phyloP scores from a whole-genome alignment of 2,888 invertebrate genomes.

The Meghimatium bilineatum region DNA sequence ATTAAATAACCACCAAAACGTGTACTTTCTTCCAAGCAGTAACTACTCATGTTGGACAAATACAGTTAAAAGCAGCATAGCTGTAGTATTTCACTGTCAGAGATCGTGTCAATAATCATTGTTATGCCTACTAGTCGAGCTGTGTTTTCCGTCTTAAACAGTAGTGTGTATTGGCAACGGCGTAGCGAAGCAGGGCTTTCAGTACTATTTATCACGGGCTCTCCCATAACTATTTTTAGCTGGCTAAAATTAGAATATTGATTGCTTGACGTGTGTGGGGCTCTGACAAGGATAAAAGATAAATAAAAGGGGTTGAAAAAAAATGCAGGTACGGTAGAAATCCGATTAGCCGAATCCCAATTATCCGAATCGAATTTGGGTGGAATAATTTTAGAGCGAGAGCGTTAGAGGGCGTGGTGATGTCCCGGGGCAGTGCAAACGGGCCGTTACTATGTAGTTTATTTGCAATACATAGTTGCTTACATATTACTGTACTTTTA shows the following conservation, averaged over 20 bases:
- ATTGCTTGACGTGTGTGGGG: not conserved
- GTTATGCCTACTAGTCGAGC: not conserved
- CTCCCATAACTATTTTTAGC: not conserved
- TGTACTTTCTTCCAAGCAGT: not conserved
- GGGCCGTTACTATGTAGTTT: too few species aligned
- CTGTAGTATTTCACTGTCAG: not conserved
- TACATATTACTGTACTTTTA: too few species aligned
- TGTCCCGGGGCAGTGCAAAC: too few species aligned
- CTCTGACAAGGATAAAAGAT: not conserved
- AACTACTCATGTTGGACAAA: not conserved
- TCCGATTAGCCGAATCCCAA: too few species aligned
- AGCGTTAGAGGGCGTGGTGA: too few species aligned
- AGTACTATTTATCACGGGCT: not conserved
- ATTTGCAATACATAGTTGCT: too few species aligned
- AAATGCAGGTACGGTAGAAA: too few species aligned
- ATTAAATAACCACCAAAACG: not conserved
- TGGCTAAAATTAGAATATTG: not conserved
- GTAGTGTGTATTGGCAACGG: slow-evolving; percentile 5
- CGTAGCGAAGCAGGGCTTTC: not conserved
- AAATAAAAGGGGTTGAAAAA: too few species aligned
- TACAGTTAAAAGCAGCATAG: not conserved
- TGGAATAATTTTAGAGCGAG: too few species aligned
- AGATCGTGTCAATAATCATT: not conserved
- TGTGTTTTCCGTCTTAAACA: not conserved
- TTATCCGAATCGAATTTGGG: too few species aligned